These are phyloP conservation scores for Scrobipalpa atriplicella DNA, from an alignment of 2,888 invertebrate species.

Conservation along the genomic window DNA sequence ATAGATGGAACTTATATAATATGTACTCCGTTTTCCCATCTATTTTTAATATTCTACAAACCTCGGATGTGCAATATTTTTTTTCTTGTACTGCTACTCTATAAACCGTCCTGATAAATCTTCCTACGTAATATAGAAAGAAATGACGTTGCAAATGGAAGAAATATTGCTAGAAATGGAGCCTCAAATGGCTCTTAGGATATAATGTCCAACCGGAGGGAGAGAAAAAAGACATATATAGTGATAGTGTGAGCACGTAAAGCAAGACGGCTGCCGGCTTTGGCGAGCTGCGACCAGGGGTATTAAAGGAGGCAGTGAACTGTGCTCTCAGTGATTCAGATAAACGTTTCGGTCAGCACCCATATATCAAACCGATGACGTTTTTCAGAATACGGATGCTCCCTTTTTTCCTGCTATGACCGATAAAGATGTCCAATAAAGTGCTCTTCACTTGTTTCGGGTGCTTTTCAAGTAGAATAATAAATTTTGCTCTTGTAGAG, in stretches of 20 bases:
- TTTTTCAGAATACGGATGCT: slow-evolving; percentile 54
- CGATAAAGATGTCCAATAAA: slow-evolving; percentile 63
- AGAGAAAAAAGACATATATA: slow-evolving; percentile 66
- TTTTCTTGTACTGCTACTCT: slow-evolving; percentile 24
- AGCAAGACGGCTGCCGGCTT: slow-evolving; percentile 43
- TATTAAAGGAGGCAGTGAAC: slow-evolving; percentile 59
- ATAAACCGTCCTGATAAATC: slow-evolving; percentile 34
- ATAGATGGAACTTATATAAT: too few species aligned
- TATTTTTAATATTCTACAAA: too few species aligned
- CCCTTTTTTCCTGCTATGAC: slow-evolving; percentile 54
- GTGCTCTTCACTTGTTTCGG: slow-evolving; percentile 50
- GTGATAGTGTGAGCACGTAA: slow-evolving; percentile 57
- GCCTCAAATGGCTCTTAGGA: slow-evolving; percentile 59
- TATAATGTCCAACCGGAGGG: slow-evolving; percentile 59
- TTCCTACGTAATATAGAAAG: slow-evolving; percentile 52
- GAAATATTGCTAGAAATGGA: slow-evolving; percentile 65
- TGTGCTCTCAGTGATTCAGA: slow-evolving; percentile 68
- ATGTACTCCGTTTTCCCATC: too few species aligned
- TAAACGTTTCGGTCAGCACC: slow-evolving; percentile 72
- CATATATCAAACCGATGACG: slow-evolving; percentile 70
- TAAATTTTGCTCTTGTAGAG: slow-evolving; percentile 27
- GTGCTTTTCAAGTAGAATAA: slow-evolving; percentile 33
- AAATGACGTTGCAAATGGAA: slow-evolving; percentile 65
- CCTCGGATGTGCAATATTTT: too few species aligned
- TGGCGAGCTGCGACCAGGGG: slow-evolving; percentile 45